Evolutionary conservation across 2,113 vertebrate genomes (phyloP), one percentile per base, ranked within the genome.

Genomic region (Mus spicilegus): DNA sequence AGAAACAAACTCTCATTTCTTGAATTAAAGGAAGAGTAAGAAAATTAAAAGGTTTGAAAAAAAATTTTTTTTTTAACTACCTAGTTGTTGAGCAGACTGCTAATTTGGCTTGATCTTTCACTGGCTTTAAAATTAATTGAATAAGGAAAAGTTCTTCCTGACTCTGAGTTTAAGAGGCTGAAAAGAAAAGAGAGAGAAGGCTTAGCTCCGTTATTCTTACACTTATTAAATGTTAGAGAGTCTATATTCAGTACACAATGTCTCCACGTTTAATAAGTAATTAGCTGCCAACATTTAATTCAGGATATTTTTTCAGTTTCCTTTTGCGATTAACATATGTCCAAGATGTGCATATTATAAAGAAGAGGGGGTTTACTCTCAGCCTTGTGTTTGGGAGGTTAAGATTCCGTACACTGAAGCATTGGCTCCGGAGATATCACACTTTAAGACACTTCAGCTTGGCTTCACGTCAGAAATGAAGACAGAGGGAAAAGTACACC

Each of bases 41-140:
- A 81, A 49, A 85, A 46, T 65, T 30, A 85, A 85, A 84, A 84
- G 13, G 22, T 46, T 42, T 30, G 26, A 63, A 85, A 58, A 56
- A 56, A 56, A 17, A 28, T 63, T 63, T 26, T 39, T 3, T 65
- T 63, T 26, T 39, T 3, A 56, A 26, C 26, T 56, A 75, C n/a
- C 33, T 80, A 49, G 22, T 56, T 46, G 46, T 9, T 85, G 33
- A 80, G 73, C 11, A 90, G 78, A 8, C 7, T 67, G 77, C 39
- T 39, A 22, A 58, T 77, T 67, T 87, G 16, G 28, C 49, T 89
- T 81, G n/a, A 70, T 33, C 22, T 81, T 97, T 89, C 46, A 65
- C 39, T 51, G 7, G 80, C 13, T 78, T 58, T 51, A 89, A 61
- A 36, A 73, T 77, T 69, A 20, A 46, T 30, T 30, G 1, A 84